A percentile compares a stretch with the other conserved stretches of the same genome.
Evolutionary conservation across 2,113 vertebrate genomes (phyloP).

Genomic region (Amblyopsis rosae): DNA sequence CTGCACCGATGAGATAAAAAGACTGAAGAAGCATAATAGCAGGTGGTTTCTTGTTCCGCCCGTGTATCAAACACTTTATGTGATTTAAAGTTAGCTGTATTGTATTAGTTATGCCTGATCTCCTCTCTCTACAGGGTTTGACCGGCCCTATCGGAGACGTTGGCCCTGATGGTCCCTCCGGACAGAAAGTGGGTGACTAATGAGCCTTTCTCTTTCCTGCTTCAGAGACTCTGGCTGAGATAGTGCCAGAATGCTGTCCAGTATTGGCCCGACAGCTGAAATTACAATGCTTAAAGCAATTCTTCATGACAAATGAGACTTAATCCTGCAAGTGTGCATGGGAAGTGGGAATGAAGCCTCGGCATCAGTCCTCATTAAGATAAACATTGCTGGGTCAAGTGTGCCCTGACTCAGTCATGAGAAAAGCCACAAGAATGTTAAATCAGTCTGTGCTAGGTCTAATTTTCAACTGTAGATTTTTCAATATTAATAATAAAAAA

Average conservation of each 20-base stretch:
- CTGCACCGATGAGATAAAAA: background rate
- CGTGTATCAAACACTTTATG: background rate
- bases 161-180: constrained; percentile 83
- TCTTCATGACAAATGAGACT: constrained; percentile 73
- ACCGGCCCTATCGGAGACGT: constrained; percentile 88
- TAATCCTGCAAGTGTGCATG: constrained; percentile 71
- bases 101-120: constrained; percentile 42
- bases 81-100: constrained; percentile 18
- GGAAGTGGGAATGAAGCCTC: constrained; percentile 52
- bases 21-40: background rate
- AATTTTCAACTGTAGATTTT: constrained; percentile 17
- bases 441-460: constrained; percentile 25
- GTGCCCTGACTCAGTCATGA: constrained; percentile 56
- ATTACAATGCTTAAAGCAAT: constrained; percentile 65
- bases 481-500: background rate
- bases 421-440: constrained; percentile 64
- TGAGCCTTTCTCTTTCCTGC: constrained; percentile 49
- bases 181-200: constrained; percentile 89
- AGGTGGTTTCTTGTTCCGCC: background rate
- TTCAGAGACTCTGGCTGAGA: constrained; percentile 48
- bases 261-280: constrained; percentile 42
- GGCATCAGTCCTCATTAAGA: constrained; percentile 67
- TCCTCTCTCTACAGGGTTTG: constrained; percentile 82
- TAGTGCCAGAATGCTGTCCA: constrained; percentile 57
- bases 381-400: constrained; percentile 60